phyloP scores from a whole-genome alignment of 2,113 vertebrate species.

The Pontoporia blainvillei region DNA sequence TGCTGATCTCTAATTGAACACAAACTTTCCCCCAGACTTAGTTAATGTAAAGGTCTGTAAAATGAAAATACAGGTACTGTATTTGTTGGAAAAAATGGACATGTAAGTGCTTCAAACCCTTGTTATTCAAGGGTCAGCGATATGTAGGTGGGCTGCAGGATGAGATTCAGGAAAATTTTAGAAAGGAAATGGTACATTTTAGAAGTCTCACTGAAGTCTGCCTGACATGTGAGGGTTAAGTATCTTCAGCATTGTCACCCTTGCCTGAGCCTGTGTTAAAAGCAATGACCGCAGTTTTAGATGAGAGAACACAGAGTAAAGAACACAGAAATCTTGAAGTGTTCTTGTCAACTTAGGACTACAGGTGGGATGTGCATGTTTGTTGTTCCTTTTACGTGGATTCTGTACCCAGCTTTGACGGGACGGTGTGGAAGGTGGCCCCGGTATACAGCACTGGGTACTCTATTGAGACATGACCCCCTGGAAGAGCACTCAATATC shows the following conservation, averaged over 20 bases:
- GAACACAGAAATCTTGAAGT: neutral
- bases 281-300: neutral
- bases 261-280: neutral
- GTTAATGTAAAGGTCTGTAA: neutral
- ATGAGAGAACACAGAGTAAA: neutral
- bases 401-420: neutral
- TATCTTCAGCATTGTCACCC: neutral
- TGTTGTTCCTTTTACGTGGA: neutral
- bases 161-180: neutral
- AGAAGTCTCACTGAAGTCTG: neutral
- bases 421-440: neutral
- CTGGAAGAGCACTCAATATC: conserved; percentile 15
- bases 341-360: neutral
- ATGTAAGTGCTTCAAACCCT: neutral
- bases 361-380: neutral
- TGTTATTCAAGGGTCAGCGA: neutral
- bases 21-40: neutral
- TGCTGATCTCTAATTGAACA: neutral
- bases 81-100: neutral
- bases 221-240: neutral
- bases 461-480: neutral
- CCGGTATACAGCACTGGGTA: neutral
- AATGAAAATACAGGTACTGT: neutral
- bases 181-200: neutral
- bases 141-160: neutral